A percentile compares a stretch with the other conserved stretches of the same genome.
These are phyloP conservation scores for Dastarcus helophoroides DNA, from an alignment of 2,888 invertebrate species.

Conservation along the genomic window DNA sequence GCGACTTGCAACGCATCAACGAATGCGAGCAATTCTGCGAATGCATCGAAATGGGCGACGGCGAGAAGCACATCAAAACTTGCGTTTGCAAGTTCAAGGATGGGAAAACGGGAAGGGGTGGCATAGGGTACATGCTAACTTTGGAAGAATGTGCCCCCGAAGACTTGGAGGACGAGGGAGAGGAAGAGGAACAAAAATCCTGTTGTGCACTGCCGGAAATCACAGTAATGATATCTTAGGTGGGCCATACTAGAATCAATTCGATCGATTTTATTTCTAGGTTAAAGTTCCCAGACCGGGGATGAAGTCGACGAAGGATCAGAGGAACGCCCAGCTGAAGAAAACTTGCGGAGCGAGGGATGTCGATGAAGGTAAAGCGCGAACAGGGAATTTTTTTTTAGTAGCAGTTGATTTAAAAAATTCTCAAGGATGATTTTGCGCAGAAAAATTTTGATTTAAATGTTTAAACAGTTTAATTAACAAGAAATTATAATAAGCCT, in stretches of 20 bases:
- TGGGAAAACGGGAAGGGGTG: constrained; percentile 26
- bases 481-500: too few relatives aligned
- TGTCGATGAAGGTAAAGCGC: too few relatives aligned
- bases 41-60: constrained; percentile 12
- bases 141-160: constrained; percentile 22
- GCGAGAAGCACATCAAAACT: constrained; percentile 7
- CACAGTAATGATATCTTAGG: too few relatives aligned
- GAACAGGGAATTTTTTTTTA: too few relatives aligned
- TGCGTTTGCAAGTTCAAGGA: constrained; percentile 23
- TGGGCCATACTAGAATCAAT: too few relatives aligned
- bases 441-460: too few relatives aligned
- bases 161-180: constrained; percentile 9
- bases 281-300: constrained; percentile 8
- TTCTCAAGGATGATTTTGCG: too few relatives aligned
- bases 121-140: constrained; percentile 38
- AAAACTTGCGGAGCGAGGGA: too few relatives aligned
- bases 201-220: constrained; percentile 6
- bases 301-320: constrained; percentile 3
- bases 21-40: constrained; percentile 8
- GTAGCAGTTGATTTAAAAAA: too few relatives aligned
- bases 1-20: constrained; percentile 13
- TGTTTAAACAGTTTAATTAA: too few relatives aligned
- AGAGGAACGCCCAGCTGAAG: background rate
- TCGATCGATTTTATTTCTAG: too few relatives aligned
- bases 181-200: constrained; percentile 13